Percentiles rank a stretch among this genome's conserved stretches.
These are phyloP conservation scores for Pteronotus mesoamericanus DNA, from an alignment of 2,797 vertebrate genomes.

Conservation along the genomic window DNA sequence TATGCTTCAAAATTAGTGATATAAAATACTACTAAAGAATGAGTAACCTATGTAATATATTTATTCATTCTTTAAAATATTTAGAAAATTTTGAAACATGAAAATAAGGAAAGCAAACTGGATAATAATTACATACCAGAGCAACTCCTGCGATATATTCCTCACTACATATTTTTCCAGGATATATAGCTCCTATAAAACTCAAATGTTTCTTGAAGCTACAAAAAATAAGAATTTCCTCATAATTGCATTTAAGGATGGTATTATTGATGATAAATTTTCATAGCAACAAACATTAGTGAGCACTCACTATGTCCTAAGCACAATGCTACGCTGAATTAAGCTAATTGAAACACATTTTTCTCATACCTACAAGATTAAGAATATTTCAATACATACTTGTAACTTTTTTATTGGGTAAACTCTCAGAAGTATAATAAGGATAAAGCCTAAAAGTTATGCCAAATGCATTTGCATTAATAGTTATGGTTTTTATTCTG, in stretches of 20 bases:
- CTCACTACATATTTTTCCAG: constrained; percentile 52
- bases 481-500: neutral
- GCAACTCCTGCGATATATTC: constrained; percentile 50
- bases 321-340: neutral
- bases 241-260: neutral
- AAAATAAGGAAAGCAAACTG: neutral
- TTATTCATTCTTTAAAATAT: neutral
- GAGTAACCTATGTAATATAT: neutral
- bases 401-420: neutral
- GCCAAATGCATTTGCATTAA: neutral
- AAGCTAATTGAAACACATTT: neutral
- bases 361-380: neutral
- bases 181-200: constrained; percentile 52
- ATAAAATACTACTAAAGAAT: neutral
- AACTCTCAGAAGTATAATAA: neutral
- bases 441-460: neutral
- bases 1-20: neutral
- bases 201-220: constrained; percentile 61
- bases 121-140: constrained; percentile 64
- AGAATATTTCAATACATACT: neutral
- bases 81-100: constrained; percentile 10
- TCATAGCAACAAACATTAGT: neutral
- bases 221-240: neutral
- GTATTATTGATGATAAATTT: neutral
- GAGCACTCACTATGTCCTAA: neutral